These are phyloP conservation scores for Bradypodion pumilum DNA, from an alignment of 2,797 vertebrate species.

Conservation along the genomic window DNA sequence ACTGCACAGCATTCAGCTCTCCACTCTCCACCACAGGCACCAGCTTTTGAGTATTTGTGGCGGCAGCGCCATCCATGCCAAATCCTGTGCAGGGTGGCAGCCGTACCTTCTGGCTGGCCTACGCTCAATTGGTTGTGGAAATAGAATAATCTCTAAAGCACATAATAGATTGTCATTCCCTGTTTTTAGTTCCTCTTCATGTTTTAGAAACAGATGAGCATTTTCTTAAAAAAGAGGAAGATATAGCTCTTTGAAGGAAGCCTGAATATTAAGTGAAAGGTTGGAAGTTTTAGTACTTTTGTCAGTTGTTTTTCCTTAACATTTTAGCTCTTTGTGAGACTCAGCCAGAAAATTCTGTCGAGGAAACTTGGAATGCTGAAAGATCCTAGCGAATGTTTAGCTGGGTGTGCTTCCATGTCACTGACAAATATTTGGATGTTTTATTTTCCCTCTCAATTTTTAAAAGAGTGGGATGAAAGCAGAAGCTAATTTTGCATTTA, in stretches of 20 bases:
- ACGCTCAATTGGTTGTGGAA: no score
- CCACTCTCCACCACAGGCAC: not conserved
- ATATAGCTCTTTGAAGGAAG: not conserved
- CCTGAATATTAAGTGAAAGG: slow-evolving; percentile 5
- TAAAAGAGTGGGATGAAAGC: not conserved
- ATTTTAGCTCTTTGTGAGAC: slow-evolving; percentile 65
- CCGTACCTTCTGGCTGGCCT: not conserved
- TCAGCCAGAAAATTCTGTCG: slow-evolving; percentile 70
- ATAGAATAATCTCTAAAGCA: not conserved
- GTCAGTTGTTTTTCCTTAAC: slow-evolving; percentile 57
- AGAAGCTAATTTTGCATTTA: slow-evolving; percentile 4
- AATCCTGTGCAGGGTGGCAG: not conserved
- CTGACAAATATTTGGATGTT: slow-evolving; percentile 3
- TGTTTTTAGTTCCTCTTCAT: slow-evolving; percentile 3
- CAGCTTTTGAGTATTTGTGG: not conserved
- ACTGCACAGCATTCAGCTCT: not conserved
- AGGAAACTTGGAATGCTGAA: slow-evolving; percentile 67
- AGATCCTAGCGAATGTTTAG: slow-evolving; percentile 58
- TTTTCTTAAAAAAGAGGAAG: slow-evolving; percentile 29
- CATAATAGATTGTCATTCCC: not conserved
- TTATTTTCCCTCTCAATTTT: not conserved
- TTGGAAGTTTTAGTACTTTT: slow-evolving; percentile 34
- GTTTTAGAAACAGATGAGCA: not conserved
- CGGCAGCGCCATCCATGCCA: not conserved
- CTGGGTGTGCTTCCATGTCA: slow-evolving; percentile 35